Evolutionary conservation across 2,888 invertebrate species (phyloP).

Genomic region (Chrysina gloriosa): DNA sequence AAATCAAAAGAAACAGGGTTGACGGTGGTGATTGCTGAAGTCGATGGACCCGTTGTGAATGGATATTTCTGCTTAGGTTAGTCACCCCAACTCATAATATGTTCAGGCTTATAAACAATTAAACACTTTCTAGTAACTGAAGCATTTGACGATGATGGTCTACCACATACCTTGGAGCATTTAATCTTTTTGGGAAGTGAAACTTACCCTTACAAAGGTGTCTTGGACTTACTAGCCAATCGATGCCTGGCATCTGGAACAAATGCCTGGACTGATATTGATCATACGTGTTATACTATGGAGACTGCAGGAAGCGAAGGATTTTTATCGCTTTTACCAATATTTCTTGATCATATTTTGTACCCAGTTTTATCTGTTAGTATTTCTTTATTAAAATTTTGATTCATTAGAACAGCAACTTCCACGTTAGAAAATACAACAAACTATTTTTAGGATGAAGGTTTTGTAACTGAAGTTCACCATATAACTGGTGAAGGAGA

Average conservation of each 20-base stretch:
- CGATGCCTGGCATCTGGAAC: slow-evolving; percentile 91
- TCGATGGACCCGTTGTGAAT: slow-evolving; percentile 91
- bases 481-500: slow-evolving; percentile 89
- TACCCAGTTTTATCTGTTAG: slow-evolving; percentile 81
- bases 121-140: slow-evolving; percentile 78
- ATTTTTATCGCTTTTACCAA: slow-evolving; percentile 87
- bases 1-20: slow-evolving; percentile 83
- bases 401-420: neutral
- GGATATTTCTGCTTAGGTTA: slow-evolving; percentile 89
- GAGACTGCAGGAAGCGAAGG: slow-evolving; percentile 89
- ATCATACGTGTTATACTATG: slow-evolving; percentile 92
- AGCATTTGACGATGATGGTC: slow-evolving; percentile 90
- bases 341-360: slow-evolving; percentile 91
- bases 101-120: neutral
- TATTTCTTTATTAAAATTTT: neutral
- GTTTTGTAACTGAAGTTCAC: slow-evolving; percentile 90
- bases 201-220: slow-evolving; percentile 89
- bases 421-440: neutral
- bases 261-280: slow-evolving; percentile 89
- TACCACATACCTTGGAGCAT: slow-evolving; percentile 94
- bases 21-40: slow-evolving; percentile 84
- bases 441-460: slow-evolving; percentile 72
- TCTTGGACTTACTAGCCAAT: slow-evolving; percentile 89
- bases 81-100: neutral
- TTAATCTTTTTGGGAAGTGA: slow-evolving; percentile 91